These are phyloP conservation scores for Chaetodon trifascialis DNA, from an alignment of 2,113 vertebrate genomes.

Conservation along the genomic window DNA sequence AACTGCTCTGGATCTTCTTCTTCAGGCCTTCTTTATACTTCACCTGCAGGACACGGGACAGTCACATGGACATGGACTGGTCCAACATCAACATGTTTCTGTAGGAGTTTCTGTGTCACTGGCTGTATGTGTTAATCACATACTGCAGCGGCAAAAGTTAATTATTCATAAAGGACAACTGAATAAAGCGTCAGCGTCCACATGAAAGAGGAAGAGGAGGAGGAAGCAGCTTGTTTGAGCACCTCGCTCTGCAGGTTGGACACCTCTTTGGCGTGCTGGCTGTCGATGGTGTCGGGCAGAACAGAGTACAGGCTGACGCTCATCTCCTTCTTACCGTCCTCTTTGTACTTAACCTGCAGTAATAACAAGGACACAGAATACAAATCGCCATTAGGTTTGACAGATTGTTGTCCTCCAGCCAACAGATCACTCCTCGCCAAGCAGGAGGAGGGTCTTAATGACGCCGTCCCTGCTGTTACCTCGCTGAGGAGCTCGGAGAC, in stretches of 20 bases:
- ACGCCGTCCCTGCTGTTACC: conserved; percentile 33
- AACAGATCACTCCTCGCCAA: not conserved
- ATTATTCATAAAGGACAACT: too few species aligned
- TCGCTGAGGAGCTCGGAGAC: conserved; percentile 69
- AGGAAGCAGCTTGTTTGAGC: too few species aligned
- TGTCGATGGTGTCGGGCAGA: conserved; percentile 90
- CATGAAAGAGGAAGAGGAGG: too few species aligned
- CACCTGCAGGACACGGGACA: conserved; percentile 42
- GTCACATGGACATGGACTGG: not conserved
- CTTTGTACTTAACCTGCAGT: conserved; percentile 66
- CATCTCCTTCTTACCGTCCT: conserved; percentile 84
- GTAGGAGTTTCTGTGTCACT: too few species aligned
- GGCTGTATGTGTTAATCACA: not conserved
- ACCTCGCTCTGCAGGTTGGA: conserved; percentile 72
- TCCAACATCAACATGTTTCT: not conserved
- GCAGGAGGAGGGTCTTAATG: not conserved
- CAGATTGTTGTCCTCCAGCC: not conserved
- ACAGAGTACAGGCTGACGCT: conserved; percentile 85
- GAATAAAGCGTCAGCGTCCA: too few species aligned
- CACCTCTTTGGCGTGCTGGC: conserved; percentile 86
- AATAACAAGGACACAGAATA: not conserved
- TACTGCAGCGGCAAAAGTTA: too few species aligned
- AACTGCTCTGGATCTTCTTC: conserved; percentile 66
- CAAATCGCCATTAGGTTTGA: too few species aligned
- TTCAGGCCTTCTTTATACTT: conserved; percentile 69